Percentiles rank a stretch among this genome's conserved stretches.
Evolutionary conservation across 1,140 invertebrate species (phyloP).

Genomic region (Drosophila azteca): DNA sequence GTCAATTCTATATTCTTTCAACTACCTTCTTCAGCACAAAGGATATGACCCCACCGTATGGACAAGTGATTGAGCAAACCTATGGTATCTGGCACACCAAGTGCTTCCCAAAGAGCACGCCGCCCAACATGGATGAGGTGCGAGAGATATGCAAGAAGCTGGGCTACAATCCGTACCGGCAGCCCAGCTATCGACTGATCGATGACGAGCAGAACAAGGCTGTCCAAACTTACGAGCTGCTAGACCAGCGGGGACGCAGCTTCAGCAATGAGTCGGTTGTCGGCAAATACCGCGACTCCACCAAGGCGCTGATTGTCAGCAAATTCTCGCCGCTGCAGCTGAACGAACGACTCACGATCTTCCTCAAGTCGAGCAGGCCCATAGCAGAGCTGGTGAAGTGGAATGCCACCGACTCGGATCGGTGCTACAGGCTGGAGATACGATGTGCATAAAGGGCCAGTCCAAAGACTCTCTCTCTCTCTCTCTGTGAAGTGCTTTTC

Average conservation of each 20-base stretch:
- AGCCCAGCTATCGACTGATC: conserved; percentile 74
- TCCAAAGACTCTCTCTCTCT: neutral
- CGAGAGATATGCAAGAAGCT: conserved; percentile 84
- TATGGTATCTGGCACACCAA: conserved; percentile 86
- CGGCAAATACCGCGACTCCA: conserved; percentile 70
- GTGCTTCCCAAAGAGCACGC: conserved; percentile 84
- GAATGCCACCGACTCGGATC: conserved; percentile 71
- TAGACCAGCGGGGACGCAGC: conserved; percentile 56
- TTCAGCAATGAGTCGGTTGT: conserved; percentile 63
- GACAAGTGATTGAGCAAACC: conserved; percentile 85
- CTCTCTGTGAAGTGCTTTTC: too few species aligned
- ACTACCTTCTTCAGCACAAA: conserved; percentile 42
- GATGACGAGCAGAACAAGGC: conserved; percentile 69
- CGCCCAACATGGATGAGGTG: conserved; percentile 75
- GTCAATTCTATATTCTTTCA: neutral
- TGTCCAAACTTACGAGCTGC: conserved; percentile 58
- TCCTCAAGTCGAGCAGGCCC: conserved; percentile 78
- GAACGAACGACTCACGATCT: conserved; percentile 71
- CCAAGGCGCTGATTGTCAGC: conserved; percentile 72
- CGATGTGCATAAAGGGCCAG: conserved; percentile 55
- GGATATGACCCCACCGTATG: conserved; percentile 62
- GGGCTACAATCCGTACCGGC: conserved; percentile 75
- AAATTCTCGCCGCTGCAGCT: conserved; percentile 78
- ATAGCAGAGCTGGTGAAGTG: conserved; percentile 76
- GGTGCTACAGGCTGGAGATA: conserved; percentile 75